These are phyloP conservation scores for Aricia agestis DNA, from an alignment of 1,140 invertebrate genomes.

Conservation along the genomic window DNA sequence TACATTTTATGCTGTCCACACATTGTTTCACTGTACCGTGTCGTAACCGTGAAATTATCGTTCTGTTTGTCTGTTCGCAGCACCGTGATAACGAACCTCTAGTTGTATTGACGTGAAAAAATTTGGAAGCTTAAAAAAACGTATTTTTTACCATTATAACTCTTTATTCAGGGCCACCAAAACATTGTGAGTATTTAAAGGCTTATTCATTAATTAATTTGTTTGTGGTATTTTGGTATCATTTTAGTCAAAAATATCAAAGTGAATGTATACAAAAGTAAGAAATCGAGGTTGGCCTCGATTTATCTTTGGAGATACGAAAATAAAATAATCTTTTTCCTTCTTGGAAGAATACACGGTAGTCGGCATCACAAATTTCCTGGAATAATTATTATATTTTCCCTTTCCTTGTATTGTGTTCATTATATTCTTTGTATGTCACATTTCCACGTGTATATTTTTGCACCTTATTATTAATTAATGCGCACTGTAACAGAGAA, in stretches of 20 bases:
- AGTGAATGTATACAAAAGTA: background rate
- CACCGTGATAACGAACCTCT: conserved; percentile 16
- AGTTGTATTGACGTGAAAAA: conserved; percentile 5
- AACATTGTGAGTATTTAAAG: background rate
- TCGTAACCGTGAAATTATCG: conserved; percentile 50
- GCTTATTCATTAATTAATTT: too few species aligned
- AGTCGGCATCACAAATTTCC: background rate
- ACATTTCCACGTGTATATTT: background rate
- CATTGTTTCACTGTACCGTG: conserved; percentile 45
- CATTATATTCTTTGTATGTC: too few species aligned
- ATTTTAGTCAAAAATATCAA: too few species aligned
- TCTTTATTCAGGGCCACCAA: background rate
- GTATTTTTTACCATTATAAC: background rate
- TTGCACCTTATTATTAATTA: background rate
- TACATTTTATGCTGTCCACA: conserved; percentile 54
- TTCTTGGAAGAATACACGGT: too few species aligned
- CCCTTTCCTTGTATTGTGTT: too few species aligned
- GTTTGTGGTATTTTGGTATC: too few species aligned
- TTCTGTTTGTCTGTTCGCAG: conserved; percentile 33
- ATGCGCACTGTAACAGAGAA: background rate
- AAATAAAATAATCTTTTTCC: background rate
- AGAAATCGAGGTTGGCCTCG: background rate
- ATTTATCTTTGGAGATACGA: background rate
- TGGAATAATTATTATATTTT: too few species aligned
- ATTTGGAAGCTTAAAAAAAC: conserved; percentile 8